Conservation (phyloP, 2,888 invertebrate genomes). For the Eupsilia transversa region DNA sequence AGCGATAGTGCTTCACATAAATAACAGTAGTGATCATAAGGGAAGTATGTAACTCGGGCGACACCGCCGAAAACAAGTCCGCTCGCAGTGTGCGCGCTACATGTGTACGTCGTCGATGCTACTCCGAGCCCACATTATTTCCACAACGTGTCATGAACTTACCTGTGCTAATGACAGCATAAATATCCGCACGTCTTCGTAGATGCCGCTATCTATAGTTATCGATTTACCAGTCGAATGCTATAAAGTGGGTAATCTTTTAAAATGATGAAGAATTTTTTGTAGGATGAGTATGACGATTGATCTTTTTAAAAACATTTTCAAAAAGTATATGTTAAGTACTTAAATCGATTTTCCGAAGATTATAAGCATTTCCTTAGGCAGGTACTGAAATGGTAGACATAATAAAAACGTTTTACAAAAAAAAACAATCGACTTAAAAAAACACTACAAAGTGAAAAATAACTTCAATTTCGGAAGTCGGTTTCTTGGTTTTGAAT, state of each 20-base stretch:
- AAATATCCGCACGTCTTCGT: too few relatives aligned
- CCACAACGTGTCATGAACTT: conserved; percentile 8
- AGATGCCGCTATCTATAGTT: too few relatives aligned
- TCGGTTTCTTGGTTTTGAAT: too few relatives aligned
- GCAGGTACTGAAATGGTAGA: neutral
- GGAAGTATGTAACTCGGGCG: conserved; percentile 14
- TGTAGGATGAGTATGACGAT: neutral
- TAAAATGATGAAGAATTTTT: neutral
- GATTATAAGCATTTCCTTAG: neutral
- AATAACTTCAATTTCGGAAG: too few relatives aligned
- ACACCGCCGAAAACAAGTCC: conserved; percentile 8
- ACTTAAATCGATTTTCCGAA: too few relatives aligned
- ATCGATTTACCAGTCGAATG: neutral
- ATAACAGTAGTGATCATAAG: conserved; percentile 49
- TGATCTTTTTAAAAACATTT: neutral
- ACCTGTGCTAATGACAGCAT: conserved; percentile 34
- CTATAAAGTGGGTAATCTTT: too few relatives aligned
- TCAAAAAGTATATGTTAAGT: too few relatives aligned
- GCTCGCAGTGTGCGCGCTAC: neutral
- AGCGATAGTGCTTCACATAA: conserved; percentile 56
- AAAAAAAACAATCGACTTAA: too few relatives aligned
- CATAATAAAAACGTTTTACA: too few relatives aligned
- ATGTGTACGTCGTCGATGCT: neutral
- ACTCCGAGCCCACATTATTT: conserved; percentile 4
- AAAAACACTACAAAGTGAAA: too few relatives aligned